Base-by-base conservation (phyloP, 2,797 vertebrate genomes). In the Schizothorax lantsangensis region DNA sequence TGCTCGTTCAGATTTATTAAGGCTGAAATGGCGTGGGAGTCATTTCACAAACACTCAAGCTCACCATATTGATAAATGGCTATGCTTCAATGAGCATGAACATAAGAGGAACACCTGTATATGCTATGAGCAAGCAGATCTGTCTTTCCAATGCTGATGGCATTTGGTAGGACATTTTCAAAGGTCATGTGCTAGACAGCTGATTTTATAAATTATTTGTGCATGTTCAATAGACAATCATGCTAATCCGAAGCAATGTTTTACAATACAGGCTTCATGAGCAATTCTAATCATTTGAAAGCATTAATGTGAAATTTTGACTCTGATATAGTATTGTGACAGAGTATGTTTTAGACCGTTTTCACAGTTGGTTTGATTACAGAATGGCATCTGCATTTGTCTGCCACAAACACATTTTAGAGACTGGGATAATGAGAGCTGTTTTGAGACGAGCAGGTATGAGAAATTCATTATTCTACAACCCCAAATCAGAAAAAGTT, bases 1-100 rank as follows among this genome's bases (percentile, higher is more conserved):
- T 75, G 78, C 77, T 86, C 66, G 38, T 84, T 88, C 75, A 73
- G 45, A 88, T 90, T 74, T 88, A 89, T 89, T 88, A 78, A 72
- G 68, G 15, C 26, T 79, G 74, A 73, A 64, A 88, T 80, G 66
- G 54, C 11, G 6, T 73, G 74, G 68, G 87, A 87, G 74, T 71
- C 69, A 59, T 86, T 85, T 85, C 80, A 85, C 79, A 78, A 90
- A 84, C 78, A 86, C 87, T 84, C 78, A 88, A 86, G 84, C 77
- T 38, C 59, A 52, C 81, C 23, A 83, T 71, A 79, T 47, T 89
- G 81, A 86, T 81, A 81, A 81, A 88, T 83, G 11, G 38, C 79
- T 52, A 78, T 38, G 84, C 54, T 77, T 57, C 43, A 36, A 72
- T 52, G 62, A 84, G 66, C 71, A 38, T 6, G 6, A 36, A 47